phyloP scores from a whole-genome alignment of 2,113 vertebrate species.

The Dromiciops gliroides region DNA sequence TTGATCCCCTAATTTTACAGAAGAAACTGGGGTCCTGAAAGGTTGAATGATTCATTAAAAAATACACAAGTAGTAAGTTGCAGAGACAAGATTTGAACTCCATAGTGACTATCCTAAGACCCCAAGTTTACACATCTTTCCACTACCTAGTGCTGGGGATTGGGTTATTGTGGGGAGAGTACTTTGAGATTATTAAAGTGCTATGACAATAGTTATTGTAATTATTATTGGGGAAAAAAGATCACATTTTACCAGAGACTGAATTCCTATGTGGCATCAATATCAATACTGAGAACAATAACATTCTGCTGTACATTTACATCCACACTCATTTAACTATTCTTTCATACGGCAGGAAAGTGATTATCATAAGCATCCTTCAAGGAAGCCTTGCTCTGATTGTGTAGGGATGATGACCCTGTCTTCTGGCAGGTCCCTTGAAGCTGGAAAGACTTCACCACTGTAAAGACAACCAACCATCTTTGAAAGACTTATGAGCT shows the following conservation, averaged over 20 bases:
- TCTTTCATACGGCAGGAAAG: background rate
- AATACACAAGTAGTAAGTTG: background rate
- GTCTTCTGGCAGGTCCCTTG: background rate
- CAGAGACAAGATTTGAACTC: accelerated
- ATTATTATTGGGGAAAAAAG: background rate
- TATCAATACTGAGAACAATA: background rate
- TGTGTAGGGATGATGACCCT: background rate
- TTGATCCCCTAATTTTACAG: background rate
- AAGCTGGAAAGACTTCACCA: background rate
- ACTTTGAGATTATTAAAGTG: background rate
- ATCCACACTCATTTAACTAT: background rate
- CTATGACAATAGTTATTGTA: background rate
- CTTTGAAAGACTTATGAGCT: background rate
- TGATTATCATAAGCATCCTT: background rate
- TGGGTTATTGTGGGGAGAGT: background rate
- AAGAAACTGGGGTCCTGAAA: background rate
- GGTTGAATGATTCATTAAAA: background rate
- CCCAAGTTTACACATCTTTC: background rate
- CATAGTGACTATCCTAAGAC: background rate
- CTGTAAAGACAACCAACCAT: background rate
- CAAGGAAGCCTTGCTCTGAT: background rate
- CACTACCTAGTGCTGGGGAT: background rate
- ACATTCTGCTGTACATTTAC: background rate
- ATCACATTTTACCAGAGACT: background rate
- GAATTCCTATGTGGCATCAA: background rate